phyloP scores from a whole-genome alignment of 1,140 invertebrate genomes.

The Ostrea edulis region DNA sequence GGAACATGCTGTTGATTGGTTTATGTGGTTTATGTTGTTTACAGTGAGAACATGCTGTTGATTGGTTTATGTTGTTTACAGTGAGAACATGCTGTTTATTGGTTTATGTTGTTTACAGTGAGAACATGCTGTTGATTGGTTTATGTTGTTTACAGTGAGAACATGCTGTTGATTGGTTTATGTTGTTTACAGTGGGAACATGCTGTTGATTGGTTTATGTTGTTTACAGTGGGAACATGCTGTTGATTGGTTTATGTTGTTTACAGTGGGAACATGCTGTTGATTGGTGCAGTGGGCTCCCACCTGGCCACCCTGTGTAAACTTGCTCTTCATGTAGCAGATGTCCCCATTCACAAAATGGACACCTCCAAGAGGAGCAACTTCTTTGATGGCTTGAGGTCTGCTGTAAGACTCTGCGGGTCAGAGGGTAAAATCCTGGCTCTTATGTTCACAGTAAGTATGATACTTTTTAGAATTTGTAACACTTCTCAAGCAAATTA shows the following conservation, averaged over 20 bases:
- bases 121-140: conserved; percentile 78
- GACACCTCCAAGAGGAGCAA: conserved; percentile 76
- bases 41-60: conserved; percentile 77
- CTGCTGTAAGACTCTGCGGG: conserved; percentile 77
- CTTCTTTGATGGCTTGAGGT: conserved; percentile 78
- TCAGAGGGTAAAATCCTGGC: conserved; percentile 77
- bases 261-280: conserved; percentile 76
- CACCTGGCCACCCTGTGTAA: conserved; percentile 76
- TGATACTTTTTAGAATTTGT: too few relatives aligned
- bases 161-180: conserved; percentile 76
- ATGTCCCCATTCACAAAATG: conserved; percentile 74
- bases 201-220: conserved; percentile 74
- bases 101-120: conserved; percentile 69
- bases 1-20: conserved; percentile 78
- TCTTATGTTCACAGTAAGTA: conserved; percentile 76
- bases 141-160: conserved; percentile 69
- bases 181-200: conserved; percentile 72
- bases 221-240: conserved; percentile 75
- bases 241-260: conserved; percentile 64
- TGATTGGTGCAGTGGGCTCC: conserved; percentile 77
- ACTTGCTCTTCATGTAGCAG: conserved; percentile 77
- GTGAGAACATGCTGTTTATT: conserved; percentile 78
- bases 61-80: conserved; percentile 69
- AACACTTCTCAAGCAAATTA: too few relatives aligned
- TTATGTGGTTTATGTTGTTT: conserved; percentile 3